Base-by-base conservation (phyloP, 1,140 invertebrate genomes). In the Plutomurus gul region DNA sequence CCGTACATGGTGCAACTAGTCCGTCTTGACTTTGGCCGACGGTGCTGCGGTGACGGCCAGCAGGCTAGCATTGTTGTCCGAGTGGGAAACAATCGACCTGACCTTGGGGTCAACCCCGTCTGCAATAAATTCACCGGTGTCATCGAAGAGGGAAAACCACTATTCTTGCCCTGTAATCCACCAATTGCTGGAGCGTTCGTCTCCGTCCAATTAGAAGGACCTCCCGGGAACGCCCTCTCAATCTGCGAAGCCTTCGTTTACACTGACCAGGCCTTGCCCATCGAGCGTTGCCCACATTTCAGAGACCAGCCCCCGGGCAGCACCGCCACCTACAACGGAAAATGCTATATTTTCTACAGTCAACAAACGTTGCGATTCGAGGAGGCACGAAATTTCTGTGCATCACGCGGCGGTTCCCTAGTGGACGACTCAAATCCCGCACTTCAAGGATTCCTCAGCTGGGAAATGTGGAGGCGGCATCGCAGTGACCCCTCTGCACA, bases 161-260 rank as follows among this genome's bases (percentile, higher is more conserved):
- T 97, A 0, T 97, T 96, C 86, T 86, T 97, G 46, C 95, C 95
- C 0, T 97, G 96, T 87, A 96, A 96, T 86, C 95, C 95, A 1
- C 95, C 95, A 0, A 96, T 97, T 94, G 94, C 95, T 0, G 95
- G 95, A 3, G 95, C 95, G 16, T 97, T 97, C 85, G 95, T 97
- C 70, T 95, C 93, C 75, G 94, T 97, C 0, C 95, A 97, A 85
- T 86, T 97, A 51, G 95, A 97, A 87, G 90, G 91, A 0, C 86
- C 87, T 1, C 87, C 91, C 0, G 88, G 89, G 5, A 89, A 88
- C 27, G 92, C 94, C 60, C 87, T 97, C 4, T 96, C 95, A 0
- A 94, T 97, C n/a, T 97, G 95, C 86, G 95, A 97, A 87, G 94
- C 95, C 0, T 97, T 97, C 85, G 95, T 97, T 13, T 97, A 97